phyloP scores from a whole-genome alignment of 2,797 vertebrate species.

The Acrossocheilus wenchowensis region DNA sequence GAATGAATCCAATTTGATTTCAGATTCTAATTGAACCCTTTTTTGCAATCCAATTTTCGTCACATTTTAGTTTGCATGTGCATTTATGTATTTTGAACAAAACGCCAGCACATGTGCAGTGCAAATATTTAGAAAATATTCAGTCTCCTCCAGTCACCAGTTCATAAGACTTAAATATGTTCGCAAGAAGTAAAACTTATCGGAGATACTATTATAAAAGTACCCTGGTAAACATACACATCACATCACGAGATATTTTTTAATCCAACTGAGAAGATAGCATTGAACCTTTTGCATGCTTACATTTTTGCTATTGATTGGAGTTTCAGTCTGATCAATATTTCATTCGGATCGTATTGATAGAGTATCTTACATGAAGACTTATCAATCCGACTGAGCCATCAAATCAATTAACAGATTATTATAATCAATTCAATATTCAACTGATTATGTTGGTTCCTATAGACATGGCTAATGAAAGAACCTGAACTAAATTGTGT shows the following conservation, averaged over 20 bases:
- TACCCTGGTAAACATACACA: background rate
- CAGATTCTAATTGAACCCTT: background rate
- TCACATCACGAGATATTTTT: background rate
- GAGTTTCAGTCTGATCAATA: background rate
- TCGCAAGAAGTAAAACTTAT: background rate
- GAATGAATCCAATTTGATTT: background rate
- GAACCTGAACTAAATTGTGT: slow-evolving; percentile 2
- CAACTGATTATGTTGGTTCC: background rate
- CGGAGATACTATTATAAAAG: background rate
- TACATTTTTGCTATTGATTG: background rate
- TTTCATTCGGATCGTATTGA: background rate
- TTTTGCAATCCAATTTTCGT: background rate
- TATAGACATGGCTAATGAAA: background rate
- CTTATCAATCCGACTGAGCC: background rate
- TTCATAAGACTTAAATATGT: background rate
- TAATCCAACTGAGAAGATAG: background rate
- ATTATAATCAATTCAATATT: background rate
- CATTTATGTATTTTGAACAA: background rate
- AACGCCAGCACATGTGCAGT: background rate
- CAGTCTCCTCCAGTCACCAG: background rate
- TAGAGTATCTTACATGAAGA: background rate
- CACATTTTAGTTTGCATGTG: background rate
- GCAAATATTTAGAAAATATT: background rate
- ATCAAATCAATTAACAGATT: background rate
- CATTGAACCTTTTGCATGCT: background rate